Base-by-base conservation (phyloP, 2,888 invertebrate species). In the Podabrus alpinus region DNA sequence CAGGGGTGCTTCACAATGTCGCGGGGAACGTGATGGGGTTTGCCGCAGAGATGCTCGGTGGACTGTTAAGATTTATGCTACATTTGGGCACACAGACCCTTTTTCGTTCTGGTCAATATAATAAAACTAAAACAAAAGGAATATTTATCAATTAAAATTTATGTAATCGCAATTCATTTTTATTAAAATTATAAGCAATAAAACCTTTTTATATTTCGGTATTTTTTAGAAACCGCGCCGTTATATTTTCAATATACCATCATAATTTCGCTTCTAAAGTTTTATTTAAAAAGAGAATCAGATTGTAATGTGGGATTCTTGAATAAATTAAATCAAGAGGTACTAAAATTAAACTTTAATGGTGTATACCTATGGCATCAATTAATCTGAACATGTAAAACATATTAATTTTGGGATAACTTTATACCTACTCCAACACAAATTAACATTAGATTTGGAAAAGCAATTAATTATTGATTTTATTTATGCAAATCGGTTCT, bases 1-100 rank as follows among this genome's bases (percentile, higher is more conserved):
- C 81, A 77, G 80, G 80, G 80, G 77, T 77, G 77, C 74, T 77
- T 72, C 70, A 74, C 77, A 66, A 73, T 70, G 76, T 77, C 76
- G 76, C 76, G 73, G 76, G 76, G 69, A 45, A 66, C 68, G 61
- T 68, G 73, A 69, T 71, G 76, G 76, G 76, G 73, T 76, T 76
- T 76, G 74, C 73, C 73, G 76, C 76, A 73, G 73, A 76, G 76
- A 71, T 73, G 76, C 73, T 73, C 76, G 76, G 71, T 73, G 76
- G 73, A 71, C 76, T 76, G 76, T 76, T 76, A 76, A 76, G 73
- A 76, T 76, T 76, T 76, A 76, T 73, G 68, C 66, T 62, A 64
- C 68, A 71, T 64, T 76, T 64, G 76, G 76, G 71, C 73, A 71
- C 68, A 16, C 59, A 69, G 66, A 60, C 59, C 25, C 69, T 71